Evolutionary conservation across 2,888 invertebrate genomes (phyloP), one percentile per base, ranked within the genome.

Genomic region (Andrena trimmerana): DNA sequence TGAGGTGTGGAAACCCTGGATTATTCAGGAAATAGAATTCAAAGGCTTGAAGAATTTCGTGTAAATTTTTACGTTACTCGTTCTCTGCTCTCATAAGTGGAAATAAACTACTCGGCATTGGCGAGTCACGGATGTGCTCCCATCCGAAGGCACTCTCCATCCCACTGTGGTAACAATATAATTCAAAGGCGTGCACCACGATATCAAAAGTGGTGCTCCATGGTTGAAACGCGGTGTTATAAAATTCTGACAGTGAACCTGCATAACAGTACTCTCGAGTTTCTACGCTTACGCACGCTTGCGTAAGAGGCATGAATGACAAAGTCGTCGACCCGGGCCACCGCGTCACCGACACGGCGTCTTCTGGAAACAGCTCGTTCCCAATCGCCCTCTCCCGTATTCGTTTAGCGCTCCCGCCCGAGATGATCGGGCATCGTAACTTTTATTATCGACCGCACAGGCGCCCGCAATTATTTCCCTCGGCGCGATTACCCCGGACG

Each of bases 231-330:
- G 6, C n/a, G 50, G 48, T 62, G 27, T 74, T 71, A 74, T 70
- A 68, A 78, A 79, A 83, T 74, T 79, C 75, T 63, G 79, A 84
- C 80, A 71, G 77, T 80, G 76, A 69, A 80, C 48, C 60, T 76
- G 76, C 70, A 71, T 84, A 83, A 83, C 83, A 83, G 84, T 80
- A 84, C 83, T 73, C 68, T 60, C 69, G 69, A 33, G 72, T 50
- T 72, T 84, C 80, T 65, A 79, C 83, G 83, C 75, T 75, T 79
- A 79, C 79, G 83, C 79, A 79, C 83, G 84, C 83, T 75, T 73
- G 80, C 80, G 84, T 78, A 80, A 79, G 72, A 75, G 42, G 70
- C 57, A 83, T 83, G 84, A 84, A 84, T 84, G 84, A 84, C 84
- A 72, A 79, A 78, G 79, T 75, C 83, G 75, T 84, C 83, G 83